A percentile compares a stretch with the other conserved stretches of the same genome.
Conservation (phyloP, 2,797 vertebrate genomes). For the Acanthurus lineatus region DNA sequence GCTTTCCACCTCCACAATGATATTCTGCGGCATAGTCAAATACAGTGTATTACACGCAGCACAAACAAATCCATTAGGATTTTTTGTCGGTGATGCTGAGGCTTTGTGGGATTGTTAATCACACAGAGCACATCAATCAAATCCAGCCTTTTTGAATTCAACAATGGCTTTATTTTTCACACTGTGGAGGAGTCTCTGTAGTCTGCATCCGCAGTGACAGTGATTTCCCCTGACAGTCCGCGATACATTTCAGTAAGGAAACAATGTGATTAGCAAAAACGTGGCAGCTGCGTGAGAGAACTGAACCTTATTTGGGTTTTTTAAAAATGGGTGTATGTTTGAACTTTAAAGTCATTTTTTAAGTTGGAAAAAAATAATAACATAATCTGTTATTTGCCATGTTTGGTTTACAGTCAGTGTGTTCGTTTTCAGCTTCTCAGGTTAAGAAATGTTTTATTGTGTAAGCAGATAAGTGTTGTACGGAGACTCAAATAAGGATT, state of each 20-base stretch:
- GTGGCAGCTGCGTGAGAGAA: background rate
- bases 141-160: constrained; percentile 29
- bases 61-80: constrained; percentile 33
- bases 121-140: constrained; percentile 50
- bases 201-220: constrained; percentile 37
- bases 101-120: constrained; percentile 27
- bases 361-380: constrained; percentile 6
- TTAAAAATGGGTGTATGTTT: background rate
- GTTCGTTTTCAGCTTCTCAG: constrained; percentile 2
- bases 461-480: constrained; percentile 9
- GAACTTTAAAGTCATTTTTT: background rate
- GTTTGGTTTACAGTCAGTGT: background rate
- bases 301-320: constrained; percentile 9
- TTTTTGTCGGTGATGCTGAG: constrained; percentile 3
- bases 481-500: constrained; percentile 4
- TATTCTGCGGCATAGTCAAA: background rate
- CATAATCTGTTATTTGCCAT: background rate
- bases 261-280: constrained; percentile 49
- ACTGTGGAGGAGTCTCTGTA: constrained; percentile 38
- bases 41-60: constrained; percentile 8
- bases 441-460: background rate
- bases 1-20: background rate
- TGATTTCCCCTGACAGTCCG: constrained; percentile 68
- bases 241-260: constrained; percentile 26
- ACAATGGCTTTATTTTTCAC: constrained; percentile 48